Conservation (phyloP, 2,888 invertebrate species). For the Aplocera efformata region DNA sequence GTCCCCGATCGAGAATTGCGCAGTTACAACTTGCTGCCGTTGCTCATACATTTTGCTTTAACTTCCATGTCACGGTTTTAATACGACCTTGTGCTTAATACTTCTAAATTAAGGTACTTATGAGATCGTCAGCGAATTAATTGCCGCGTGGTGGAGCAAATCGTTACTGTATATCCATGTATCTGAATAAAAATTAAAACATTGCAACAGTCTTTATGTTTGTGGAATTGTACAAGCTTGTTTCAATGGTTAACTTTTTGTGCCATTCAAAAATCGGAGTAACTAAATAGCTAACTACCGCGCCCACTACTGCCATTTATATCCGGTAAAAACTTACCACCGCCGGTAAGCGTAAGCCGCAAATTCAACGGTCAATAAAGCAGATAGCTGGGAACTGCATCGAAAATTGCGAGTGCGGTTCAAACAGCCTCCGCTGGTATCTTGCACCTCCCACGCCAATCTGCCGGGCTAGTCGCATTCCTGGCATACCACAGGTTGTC, state of each 20-base stretch:
- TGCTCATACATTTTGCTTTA: conserved; percentile 49
- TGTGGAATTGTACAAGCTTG: too few relatives aligned
- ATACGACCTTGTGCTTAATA: conserved; percentile 48
- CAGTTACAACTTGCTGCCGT: conserved; percentile 55
- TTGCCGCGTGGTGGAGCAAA: conserved; percentile 17
- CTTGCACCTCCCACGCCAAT: conserved; percentile 68
- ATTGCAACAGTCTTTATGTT: too few relatives aligned
- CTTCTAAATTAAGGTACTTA: conserved; percentile 37
- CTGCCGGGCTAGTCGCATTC: conserved; percentile 69
- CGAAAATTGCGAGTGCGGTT: conserved; percentile 47
- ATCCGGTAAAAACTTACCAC: too few relatives aligned
- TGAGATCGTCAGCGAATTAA: conserved; percentile 27
- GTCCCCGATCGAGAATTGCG: conserved; percentile 57
- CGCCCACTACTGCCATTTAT: too few relatives aligned
- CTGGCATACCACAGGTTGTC: conserved; percentile 72
- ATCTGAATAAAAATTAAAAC: too few relatives aligned
- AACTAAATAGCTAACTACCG: too few relatives aligned
- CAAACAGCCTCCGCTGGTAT: conserved; percentile 43
- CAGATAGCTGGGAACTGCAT: conserved; percentile 22
- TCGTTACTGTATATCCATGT: neutral
- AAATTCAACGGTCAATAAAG: conserved; percentile 18
- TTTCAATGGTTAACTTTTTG: too few relatives aligned
- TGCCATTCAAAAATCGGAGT: too few relatives aligned
- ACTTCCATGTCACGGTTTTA: conserved; percentile 49
- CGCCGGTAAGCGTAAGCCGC: conserved; percentile 5